phyloP scores from a whole-genome alignment of 2,888 invertebrate species.

The Pollenia amentaria region DNA sequence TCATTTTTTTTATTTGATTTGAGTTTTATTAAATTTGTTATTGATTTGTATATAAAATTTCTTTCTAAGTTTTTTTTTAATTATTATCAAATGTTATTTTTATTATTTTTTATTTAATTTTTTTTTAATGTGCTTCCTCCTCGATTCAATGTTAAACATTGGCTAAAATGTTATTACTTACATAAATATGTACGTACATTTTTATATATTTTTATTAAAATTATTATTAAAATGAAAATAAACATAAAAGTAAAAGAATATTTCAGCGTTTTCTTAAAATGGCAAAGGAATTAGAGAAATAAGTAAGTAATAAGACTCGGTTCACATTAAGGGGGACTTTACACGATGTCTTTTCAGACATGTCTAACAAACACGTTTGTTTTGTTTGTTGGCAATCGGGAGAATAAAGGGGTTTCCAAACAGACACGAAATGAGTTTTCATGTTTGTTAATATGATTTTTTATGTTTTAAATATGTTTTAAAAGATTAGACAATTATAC shows the following conservation, averaged over 20 bases:
- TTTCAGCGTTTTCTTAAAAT: background rate
- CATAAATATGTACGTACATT: constrained; percentile 35
- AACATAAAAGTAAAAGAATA: background rate
- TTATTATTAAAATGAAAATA: constrained; percentile 56
- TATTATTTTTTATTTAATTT: constrained; percentile 39
- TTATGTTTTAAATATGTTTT: no score
- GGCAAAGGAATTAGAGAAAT: background rate
- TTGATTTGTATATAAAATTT: constrained; percentile 55
- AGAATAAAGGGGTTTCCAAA: no score
- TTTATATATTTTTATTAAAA: constrained; percentile 20
- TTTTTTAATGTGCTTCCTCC: constrained; percentile 69
- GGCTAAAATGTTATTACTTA: constrained; percentile 42
- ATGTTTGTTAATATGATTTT: no score
- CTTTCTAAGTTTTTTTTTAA: constrained; percentile 23
- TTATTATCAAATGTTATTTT: constrained; percentile 37
- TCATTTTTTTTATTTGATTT: constrained; percentile 7
- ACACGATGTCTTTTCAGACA: no score
- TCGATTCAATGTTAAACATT: constrained; percentile 72
- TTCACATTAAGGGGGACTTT: no score
- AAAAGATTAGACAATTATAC: no score
- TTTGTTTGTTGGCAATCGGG: no score
- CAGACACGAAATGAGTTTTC: no score
- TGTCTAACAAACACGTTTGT: no score
- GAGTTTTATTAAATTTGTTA: constrained; percentile 42
- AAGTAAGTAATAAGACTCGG: no score